Base-by-base conservation (phyloP, 64 coral and sea anemone species). In the Orbicella faveolata region DNA sequence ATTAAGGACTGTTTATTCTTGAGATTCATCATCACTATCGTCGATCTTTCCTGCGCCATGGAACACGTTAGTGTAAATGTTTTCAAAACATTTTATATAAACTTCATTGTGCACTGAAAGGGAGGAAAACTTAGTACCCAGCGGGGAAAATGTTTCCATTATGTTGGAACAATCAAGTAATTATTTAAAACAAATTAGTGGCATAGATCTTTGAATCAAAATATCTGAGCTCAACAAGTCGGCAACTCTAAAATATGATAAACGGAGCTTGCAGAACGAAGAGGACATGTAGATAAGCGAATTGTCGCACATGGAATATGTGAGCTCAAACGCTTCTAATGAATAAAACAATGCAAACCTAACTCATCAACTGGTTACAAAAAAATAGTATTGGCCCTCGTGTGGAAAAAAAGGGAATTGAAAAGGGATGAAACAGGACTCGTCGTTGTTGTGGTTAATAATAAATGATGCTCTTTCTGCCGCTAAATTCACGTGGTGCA, bases 291-390 rank as follows among this genome's bases (percentile, higher is more conserved):
- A 69, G 3, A 23, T 69, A 30, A 70, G 7, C 19, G n/a, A 84
- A 48, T 57, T 57, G 54, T 57, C 13, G 54, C 54, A 57, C 54
- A 14, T 14, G 7, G 52, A 39, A 48, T 37, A 13, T 25, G 82
- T 1, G 2, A 36, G 20, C 41, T 44, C 17, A 36, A 44, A 7
- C 14, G 6, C 3, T 23, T 10, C 0, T 18, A 36, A 41, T 13
- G 3, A 3, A 35, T 30, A 23, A 37, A 63, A 83, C 80, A 83
- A 83, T 37, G 34, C 14, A 41, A 83, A 44, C 36, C 65, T 70
- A 16, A 66, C 37, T 51, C 36, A 84, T 15, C 37, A 70, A 72
- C 80, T 65, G 80, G 80, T 83, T 36, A 17, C n/a, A 66, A 39
- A 18, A 39, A 69, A 30, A 30, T 30, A 30, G 25, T 69, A 69